Evolutionary conservation across 2,888 invertebrate genomes (phyloP), one percentile per base, ranked within the genome.

Genomic region (Drosophila merina): DNA sequence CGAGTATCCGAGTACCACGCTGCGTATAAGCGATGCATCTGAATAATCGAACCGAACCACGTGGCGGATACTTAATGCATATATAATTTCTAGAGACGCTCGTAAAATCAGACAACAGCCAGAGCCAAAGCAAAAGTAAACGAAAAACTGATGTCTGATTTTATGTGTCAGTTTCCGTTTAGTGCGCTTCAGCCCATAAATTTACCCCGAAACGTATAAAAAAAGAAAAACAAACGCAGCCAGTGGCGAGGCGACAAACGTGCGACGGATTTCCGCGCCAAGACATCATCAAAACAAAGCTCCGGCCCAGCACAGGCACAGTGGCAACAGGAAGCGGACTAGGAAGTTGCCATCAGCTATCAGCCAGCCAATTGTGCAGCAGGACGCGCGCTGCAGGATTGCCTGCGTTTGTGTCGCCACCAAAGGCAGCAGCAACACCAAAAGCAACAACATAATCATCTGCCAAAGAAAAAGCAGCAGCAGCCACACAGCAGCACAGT

Each of bases 211-310:
- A 66, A 77, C 72, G 67, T 69, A 64, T 3, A 57, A 5, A 64
- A 3, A 57, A 26, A 60, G 25, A 26, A 12, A 14, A 45, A 44
- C 38, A 52, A 70, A 45, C 42, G 25, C 33, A 51, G 40, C 36
- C 52, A 68, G 74, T 57, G 57, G 59, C 31, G 67, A 73, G 58
- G 74, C 63, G 70, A 42, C 60, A 52, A 73, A 71, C 72, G 60
- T 57, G 66, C 62, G 77, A 75, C 80, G 86, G 86, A 83, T 70
- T 77, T 81, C 84, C 80, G 77, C 85, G 79, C 74, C 63, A 73
- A 84, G 68, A 62, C 80, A 75, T 59, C 66, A 69, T 42, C 38
- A 56, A 71, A 51, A 57, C 69, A 68, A 57, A 67, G 40, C 49
- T 49, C 44, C 57, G 50, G 48, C 52, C 14, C 54, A 49, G 33